phyloP scores from a whole-genome alignment of 2,888 invertebrate genomes.

The Chrysina gloriosa region DNA sequence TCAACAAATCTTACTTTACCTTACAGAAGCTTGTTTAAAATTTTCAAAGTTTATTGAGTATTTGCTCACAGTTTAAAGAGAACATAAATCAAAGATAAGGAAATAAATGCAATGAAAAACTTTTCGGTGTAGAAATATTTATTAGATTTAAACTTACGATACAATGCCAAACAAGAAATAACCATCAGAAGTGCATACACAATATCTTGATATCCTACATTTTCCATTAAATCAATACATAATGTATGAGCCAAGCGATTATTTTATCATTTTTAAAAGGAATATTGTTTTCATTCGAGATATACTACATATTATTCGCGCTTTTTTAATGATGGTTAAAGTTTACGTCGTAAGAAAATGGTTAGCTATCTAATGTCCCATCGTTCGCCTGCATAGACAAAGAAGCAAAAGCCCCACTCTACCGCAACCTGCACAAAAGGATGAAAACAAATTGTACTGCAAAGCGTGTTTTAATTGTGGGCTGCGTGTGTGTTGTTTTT shows the following conservation, averaged over 20 bases:
- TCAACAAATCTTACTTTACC: neutral
- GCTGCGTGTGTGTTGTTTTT: neutral
- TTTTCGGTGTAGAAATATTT: neutral
- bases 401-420: neutral
- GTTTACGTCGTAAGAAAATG: neutral
- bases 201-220: neutral
- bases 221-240: conserved; percentile 7
- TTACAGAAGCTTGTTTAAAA: neutral
- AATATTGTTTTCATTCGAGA: neutral
- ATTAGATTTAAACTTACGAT: neutral
- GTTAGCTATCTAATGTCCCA: conserved; percentile 1
- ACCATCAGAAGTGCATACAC: conserved; percentile 2
- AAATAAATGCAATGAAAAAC: neutral
- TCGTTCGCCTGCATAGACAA: conserved; percentile 1
- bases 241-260: neutral
- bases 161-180: neutral
- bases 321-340: neutral
- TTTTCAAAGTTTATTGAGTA: neutral
- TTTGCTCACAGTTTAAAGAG: neutral
- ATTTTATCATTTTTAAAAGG: neutral
- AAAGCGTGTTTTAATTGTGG: conserved; percentile 10
- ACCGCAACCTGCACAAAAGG: neutral
- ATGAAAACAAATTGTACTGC: neutral
- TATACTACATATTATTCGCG: neutral
- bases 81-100: neutral